Evolutionary conservation across 2,113 vertebrate species (phyloP).

Genomic region (Polyodon spathula): DNA sequence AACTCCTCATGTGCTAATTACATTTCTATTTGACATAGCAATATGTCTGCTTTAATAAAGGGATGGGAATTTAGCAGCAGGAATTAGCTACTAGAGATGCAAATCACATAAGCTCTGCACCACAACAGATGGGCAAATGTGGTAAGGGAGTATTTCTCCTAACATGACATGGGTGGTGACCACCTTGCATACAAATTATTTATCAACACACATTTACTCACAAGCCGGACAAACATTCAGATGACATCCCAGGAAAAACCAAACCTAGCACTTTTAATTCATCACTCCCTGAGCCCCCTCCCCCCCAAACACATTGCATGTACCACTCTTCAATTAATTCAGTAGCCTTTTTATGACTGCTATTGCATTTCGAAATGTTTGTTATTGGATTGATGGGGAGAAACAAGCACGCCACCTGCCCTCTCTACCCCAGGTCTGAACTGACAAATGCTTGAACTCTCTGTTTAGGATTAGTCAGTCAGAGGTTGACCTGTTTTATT

Average conservation of each 20-base stretch:
- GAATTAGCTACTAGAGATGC: not conserved
- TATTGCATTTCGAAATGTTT: too few species aligned
- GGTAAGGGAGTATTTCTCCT: not conserved
- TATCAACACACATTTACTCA: not conserved
- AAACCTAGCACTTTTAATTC: not conserved
- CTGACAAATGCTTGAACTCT: too few species aligned
- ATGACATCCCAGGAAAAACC: not conserved
- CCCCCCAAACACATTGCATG: too few species aligned
- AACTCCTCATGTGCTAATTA: conserved; percentile 2
- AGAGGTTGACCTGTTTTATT: too few species aligned
- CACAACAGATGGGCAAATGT: not conserved
- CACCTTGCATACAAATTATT: not conserved
- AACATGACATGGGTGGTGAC: not conserved
- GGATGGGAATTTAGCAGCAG: not conserved
- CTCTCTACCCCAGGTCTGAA: too few species aligned
- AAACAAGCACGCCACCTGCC: too few species aligned
- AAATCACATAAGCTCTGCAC: not conserved
- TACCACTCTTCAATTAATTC: too few species aligned
- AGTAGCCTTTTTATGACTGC: too few species aligned
- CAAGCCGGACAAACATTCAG: not conserved
- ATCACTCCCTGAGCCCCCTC: not conserved
- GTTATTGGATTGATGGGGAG: too few species aligned
- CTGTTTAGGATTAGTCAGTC: too few species aligned
- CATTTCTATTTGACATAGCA: conserved; percentile 4
- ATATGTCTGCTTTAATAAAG: conserved; percentile 5